Evolutionary conservation across 2,113 vertebrate species (phyloP), one percentile per base, ranked within the genome.

Genomic region (Pterocles orientalis): DNA sequence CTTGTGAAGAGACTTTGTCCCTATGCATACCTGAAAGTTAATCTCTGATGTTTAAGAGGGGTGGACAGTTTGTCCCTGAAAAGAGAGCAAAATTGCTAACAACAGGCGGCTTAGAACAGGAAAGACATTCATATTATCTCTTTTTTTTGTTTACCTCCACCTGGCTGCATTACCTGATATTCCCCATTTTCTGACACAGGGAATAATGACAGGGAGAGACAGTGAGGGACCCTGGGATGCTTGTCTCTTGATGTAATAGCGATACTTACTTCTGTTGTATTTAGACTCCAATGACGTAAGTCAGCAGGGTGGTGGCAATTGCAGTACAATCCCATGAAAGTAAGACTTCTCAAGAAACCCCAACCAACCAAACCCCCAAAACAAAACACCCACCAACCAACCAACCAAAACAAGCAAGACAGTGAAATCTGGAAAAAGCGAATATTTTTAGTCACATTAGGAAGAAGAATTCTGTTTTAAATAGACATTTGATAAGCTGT

Each of bases 1-100:
- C 90, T 94, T 77, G 48, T 64, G 86, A 95, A 88, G 93, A 86
- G 57, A 78, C 86, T 95, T 97, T 92, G 91, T 87, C 77, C 29
- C 77, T 82, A 17, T 39, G 31, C 76, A 56, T 76, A 88, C 91
- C 75, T 89, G 88, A 78, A 97, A 97, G 88, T 94, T 95, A 93
- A 91, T 94, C 80, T 93, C 73, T 72, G 51, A 39, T 87, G 48
- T 92, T 95, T 80, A 86, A 84, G 76, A 69, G 12, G 26, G 41
- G n/a, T 56, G 36, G 72, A 53, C 64, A 57, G n/a, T 83, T 80
- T 79, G 43, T 91, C 26, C 17, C 34, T 54, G 56, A 90, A 84
- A 84, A 72, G n/a, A 68, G 60, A 78, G 65, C 8, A 77, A 86
- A 95, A 93, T 54, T 91, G 19, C 21, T 50, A 65, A 50, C 1